Conservation (phyloP, 1,140 invertebrate species). For the Drosophila mayri region DNA sequence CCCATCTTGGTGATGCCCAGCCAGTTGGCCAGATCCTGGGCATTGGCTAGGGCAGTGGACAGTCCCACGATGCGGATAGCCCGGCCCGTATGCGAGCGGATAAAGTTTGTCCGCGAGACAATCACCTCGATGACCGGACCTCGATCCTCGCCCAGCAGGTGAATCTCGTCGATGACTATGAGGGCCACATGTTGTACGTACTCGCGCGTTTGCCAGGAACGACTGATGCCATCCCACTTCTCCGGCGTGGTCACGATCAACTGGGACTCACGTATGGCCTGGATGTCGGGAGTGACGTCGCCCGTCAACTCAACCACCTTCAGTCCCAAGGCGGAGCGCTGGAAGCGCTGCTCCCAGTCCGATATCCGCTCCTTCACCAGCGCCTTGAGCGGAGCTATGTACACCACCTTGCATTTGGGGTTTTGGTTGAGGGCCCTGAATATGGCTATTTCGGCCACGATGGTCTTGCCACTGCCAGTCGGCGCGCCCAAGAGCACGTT, state of each 20-base stretch:
- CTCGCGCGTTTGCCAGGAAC: constrained; percentile 98
- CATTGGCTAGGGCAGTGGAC: constrained; percentile 99
- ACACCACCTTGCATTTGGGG: constrained; percentile 96
- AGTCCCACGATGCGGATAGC: constrained; percentile 95
- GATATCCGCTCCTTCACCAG: constrained; percentile 97
- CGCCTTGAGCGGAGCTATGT: constrained; percentile 99
- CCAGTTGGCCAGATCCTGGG: constrained; percentile 98
- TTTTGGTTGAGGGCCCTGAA: constrained; percentile 95
- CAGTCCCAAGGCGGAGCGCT: constrained; percentile 89
- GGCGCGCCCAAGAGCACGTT: constrained; percentile 98
- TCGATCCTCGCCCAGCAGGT: constrained; percentile 96
- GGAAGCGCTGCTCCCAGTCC: constrained; percentile 97
- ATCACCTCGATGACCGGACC: constrained; percentile 95
- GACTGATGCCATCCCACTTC: constrained; percentile 99
- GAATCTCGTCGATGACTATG: constrained; percentile 99
- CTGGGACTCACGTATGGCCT: constrained; percentile 92
- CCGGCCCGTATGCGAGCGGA: constrained; percentile 92
- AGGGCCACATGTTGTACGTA: constrained; percentile 97
- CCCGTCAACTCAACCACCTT: constrained; percentile 98
- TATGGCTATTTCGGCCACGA: constrained; percentile 98
- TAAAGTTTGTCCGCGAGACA: constrained; percentile 96
- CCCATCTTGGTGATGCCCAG: constrained; percentile 95
- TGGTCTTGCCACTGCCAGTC: constrained; percentile 99
- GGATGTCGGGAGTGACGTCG: constrained; percentile 97
- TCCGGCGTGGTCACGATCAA: constrained; percentile 99